Base-by-base conservation (phyloP, 2,113 vertebrate genomes). In the Alligator mississippiensis region DNA sequence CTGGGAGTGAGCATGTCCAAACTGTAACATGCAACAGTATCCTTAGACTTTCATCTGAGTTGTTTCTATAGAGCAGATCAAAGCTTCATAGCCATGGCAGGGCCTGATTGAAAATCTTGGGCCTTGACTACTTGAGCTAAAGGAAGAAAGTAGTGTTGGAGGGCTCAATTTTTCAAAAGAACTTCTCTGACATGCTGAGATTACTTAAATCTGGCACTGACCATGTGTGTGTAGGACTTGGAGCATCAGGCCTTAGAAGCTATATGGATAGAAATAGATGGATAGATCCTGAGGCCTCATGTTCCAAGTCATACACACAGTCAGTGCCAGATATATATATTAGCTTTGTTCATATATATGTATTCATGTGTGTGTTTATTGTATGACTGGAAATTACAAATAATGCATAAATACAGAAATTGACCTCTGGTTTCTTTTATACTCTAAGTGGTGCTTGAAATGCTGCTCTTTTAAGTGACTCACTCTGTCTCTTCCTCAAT, bases 111-210 rank as follows among this genome's bases (percentile, higher is more conserved):
- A 1, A 3, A 60, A 78, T 5, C 10, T 9, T 18, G 7, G 4
- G 11, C 30, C 66, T 28, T 4, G 38, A 58, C 24, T 28, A 16
- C 66, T 22, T 63, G 82, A 70, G 28, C 34, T 30, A 28, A 47
- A 47, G 0, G 5, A 17, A 61, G 0, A 2, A 30, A 91, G n/a
- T 3, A 47, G 21, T 15, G 9, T n/a, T 88, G 28, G 62, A 21
- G 62, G 27, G 17, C 24, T 27, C 59, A 81, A 82, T 55, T 66
- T 47, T 96, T 74, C 17, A 62, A 13, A 47, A 78, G 14, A 74
- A 22, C 22, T 74, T 74, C 21, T 19, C 22, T 24, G 34, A 19
- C 34, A 24, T 47, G 34, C 15, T 21, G 6, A 13, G 34, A 74
- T 13, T 7, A 11, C 70, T 74, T 72, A 47, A 74, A 74, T 38